Base-by-base conservation (phyloP, 2,113 vertebrate genomes). In the Hystrix cristata region DNA sequence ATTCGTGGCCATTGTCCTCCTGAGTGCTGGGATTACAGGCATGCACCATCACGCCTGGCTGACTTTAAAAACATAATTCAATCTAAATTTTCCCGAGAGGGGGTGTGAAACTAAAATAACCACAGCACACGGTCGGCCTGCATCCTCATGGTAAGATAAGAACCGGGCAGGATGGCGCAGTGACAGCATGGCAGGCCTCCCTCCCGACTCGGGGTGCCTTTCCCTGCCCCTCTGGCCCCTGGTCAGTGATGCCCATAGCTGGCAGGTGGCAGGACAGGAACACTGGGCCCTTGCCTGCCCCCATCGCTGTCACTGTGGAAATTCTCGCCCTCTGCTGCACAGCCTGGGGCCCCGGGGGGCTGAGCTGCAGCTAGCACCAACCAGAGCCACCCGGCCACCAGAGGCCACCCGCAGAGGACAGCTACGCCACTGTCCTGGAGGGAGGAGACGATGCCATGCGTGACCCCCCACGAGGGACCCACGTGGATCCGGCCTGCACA, bases 61-160 rank as follows among this genome's bases (percentile, higher is more conserved):
- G 25, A 78, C 29, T 19, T 7, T 10, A 55, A 34, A 71, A 43
- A 13, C 81, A 3, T n/a, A 31, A 31, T 43, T n/a, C 83, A 65
- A 51, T 18, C 64, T 69, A 23, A n/a, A 81, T 78, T 80, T 21
- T 38, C 53, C 23, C 3, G 4, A 60, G 43, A 11, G 25, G 55
- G 21, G 3, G 16, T 27, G 12, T 19, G 7, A 5, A 34, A 27
- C 43, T 11, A 27, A 21, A 38, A 12, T 0, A 5, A 1, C 10
- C 25, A 25, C 0, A 10, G 69, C 0, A 1, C 69, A 31, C 27
- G 1, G 0, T 1, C 11, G 7, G 27, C 59, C 25, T 1, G 1
- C 11, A 0, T 8, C 23, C 10, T 14, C 7, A 0, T 0, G 12
- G 21, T 11, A 34, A 5, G 79, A 48, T 0, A 3, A 16, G 51